Percentiles rank a stretch among this genome's conserved stretches.
These are phyloP conservation scores for Orthonevra nobilis DNA, from an alignment of 2,888 invertebrate genomes.

Conservation along the genomic window DNA sequence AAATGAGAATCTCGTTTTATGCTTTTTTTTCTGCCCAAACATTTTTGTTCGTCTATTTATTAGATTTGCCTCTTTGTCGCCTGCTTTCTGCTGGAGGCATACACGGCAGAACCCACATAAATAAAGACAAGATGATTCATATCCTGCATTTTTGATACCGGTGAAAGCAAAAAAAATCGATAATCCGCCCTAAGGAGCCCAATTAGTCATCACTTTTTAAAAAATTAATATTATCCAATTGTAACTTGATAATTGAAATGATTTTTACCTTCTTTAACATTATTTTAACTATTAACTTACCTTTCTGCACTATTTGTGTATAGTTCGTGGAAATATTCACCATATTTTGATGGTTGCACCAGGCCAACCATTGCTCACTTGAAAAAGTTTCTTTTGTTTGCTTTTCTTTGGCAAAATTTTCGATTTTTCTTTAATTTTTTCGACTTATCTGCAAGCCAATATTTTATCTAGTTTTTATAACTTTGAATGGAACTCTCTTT, in stretches of 20 bases:
- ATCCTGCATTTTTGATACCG: background rate
- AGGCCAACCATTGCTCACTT: conserved; percentile 77
- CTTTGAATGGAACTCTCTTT: conserved; percentile 1
- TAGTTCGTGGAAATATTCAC: conserved; percentile 80
- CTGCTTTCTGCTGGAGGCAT: too few relatives aligned
- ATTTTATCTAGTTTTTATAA: too few relatives aligned
- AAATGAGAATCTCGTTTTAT: too few relatives aligned
- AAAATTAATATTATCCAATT: background rate
- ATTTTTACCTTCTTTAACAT: background rate
- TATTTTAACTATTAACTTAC: conserved; percentile 72
- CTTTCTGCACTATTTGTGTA: conserved; percentile 78
- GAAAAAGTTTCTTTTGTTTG: conserved; percentile 41
- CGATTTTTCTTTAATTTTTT: conserved; percentile 11
- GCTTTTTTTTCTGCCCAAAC: too few relatives aligned
- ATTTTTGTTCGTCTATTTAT: too few relatives aligned
- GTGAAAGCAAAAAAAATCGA: conserved; percentile 37
- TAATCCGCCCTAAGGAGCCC: background rate
- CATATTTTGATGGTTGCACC: conserved; percentile 79
- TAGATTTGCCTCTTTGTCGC: too few relatives aligned
- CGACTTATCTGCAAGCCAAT: too few relatives aligned
- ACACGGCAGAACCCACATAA: background rate
- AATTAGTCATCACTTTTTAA: background rate
- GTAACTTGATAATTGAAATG: background rate
- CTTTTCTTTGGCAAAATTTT: conserved; percentile 13
- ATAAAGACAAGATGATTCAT: conserved; percentile 9